phyloP scores from a whole-genome alignment of 2,113 vertebrate species.

The Oncorhynchus kisutch region DNA sequence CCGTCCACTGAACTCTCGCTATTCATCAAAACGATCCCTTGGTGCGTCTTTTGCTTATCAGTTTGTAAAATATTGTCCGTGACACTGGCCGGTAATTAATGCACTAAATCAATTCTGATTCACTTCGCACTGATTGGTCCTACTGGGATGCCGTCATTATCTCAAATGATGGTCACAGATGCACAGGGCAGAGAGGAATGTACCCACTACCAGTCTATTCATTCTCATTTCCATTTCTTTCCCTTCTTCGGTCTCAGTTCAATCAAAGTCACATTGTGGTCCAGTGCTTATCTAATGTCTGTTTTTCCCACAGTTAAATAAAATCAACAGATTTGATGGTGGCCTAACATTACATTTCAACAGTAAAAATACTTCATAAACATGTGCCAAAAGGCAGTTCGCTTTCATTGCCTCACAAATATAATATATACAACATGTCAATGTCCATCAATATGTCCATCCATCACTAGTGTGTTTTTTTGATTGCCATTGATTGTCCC shows the following conservation, averaged over 20 bases:
- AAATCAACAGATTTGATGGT: too few species aligned
- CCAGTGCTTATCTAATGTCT: too few species aligned
- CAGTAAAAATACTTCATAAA: too few species aligned
- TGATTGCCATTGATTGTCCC: too few species aligned
- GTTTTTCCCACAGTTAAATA: too few species aligned
- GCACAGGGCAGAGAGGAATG: constrained; percentile 41
- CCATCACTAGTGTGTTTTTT: too few species aligned
- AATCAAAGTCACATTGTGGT: neutral
- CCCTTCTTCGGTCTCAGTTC: neutral
- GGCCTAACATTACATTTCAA: too few species aligned
- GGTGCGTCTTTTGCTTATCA: constrained; percentile 65
- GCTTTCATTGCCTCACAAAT: too few species aligned
- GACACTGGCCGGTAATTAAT: constrained; percentile 69
- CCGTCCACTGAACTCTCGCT: neutral
- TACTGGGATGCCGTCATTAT: constrained; percentile 64
- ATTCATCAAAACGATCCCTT: constrained; percentile 6
- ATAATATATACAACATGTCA: too few species aligned
- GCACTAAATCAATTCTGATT: constrained; percentile 71
- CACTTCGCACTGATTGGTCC: constrained; percentile 50
- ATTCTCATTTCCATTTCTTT: neutral
- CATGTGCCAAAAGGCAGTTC: too few species aligned
- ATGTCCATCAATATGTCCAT: too few species aligned
- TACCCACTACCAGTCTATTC: neutral
- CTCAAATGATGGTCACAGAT: constrained; percentile 61
- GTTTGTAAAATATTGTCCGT: constrained; percentile 74